A percentile compares a stretch with the other conserved stretches of the same genome.
These are phyloP conservation scores for Tachina lurida DNA, from an alignment of 2,888 invertebrate species.

Conservation along the genomic window DNA sequence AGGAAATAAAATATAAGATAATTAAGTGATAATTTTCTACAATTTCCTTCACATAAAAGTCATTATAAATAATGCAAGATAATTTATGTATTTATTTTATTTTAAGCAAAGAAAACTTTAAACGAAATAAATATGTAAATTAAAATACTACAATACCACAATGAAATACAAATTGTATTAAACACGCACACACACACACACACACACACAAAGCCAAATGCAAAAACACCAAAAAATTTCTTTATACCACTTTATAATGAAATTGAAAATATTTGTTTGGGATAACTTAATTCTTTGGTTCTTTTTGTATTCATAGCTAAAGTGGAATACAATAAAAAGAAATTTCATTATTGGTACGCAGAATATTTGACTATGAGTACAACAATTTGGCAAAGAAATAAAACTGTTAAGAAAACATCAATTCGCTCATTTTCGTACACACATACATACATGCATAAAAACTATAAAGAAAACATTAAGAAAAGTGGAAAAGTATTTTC, in stretches of 20 bases:
- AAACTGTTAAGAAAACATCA: slow-evolving; percentile 45
- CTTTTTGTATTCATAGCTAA: not conserved
- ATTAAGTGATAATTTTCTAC: not conserved
- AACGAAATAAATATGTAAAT: slow-evolving; percentile 13
- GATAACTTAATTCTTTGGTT: slow-evolving; percentile 25
- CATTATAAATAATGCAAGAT: not conserved
- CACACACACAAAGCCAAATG: not conserved
- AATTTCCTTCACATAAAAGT: not conserved
- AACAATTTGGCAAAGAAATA: slow-evolving; percentile 43
- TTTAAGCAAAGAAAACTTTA: not conserved
- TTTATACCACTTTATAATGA: not conserved
- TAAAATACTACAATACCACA: not conserved
- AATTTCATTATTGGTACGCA: slow-evolving; percentile 27
- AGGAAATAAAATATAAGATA: not conserved
- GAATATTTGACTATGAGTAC: slow-evolving; percentile 9
- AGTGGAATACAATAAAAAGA: slow-evolving; percentile 42
- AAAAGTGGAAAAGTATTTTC: slow-evolving; percentile 29
- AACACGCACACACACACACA: slow-evolving; percentile 15
- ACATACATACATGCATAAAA: not conserved
- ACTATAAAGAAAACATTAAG: slow-evolving; percentile 25
- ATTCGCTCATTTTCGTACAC: not conserved
- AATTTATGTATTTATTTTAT: not conserved
- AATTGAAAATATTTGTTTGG: slow-evolving; percentile 13
- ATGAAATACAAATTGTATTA: slow-evolving; percentile 29
- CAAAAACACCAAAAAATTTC: slow-evolving; percentile 7